phyloP scores from a whole-genome alignment of 2,888 invertebrate genomes.

The Gasteruption jaculator region DNA sequence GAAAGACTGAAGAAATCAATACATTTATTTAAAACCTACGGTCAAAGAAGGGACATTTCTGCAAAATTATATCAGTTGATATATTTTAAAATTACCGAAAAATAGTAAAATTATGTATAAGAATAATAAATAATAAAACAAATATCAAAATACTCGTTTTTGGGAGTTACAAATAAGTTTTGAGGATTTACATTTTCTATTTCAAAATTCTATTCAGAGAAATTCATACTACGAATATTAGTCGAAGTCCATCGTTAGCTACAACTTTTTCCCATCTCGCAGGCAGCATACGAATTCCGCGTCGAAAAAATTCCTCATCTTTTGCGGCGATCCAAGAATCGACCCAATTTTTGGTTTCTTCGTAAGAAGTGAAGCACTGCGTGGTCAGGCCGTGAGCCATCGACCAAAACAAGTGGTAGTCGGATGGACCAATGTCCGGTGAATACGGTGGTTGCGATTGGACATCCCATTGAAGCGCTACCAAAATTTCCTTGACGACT shows the following conservation, averaged over 20 bases:
- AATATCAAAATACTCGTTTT: too few relatives aligned
- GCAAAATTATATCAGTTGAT: too few relatives aligned
- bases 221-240: slow-evolving; percentile 4
- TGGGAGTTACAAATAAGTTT: slow-evolving; percentile 5
- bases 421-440: slow-evolving; percentile 16
- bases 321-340: slow-evolving; percentile 20
- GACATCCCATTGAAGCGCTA: slow-evolving; percentile 25
- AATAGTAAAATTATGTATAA: too few relatives aligned
- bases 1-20: too few relatives aligned
- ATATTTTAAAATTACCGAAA: too few relatives aligned
- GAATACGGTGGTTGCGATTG: slow-evolving; percentile 19
- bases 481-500: slow-evolving; percentile 15
- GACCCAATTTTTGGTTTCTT: slow-evolving; percentile 21
- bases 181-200: slow-evolving; percentile 3
- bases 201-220: slow-evolving; percentile 10
- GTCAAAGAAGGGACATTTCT: too few relatives aligned
- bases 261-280: slow-evolving; percentile 17
- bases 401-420: slow-evolving; percentile 25
- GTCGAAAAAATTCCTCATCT: slow-evolving; percentile 19
- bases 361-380: slow-evolving; percentile 20
- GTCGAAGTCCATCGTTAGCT: slow-evolving; percentile 15
- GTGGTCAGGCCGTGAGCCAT: slow-evolving; percentile 19
- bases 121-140: too few relatives aligned
- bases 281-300: slow-evolving; percentile 16
- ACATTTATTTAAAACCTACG: too few relatives aligned